Conservation (phyloP, 2,113 vertebrate genomes). For the Misgurnus anguillicaudatus region DNA sequence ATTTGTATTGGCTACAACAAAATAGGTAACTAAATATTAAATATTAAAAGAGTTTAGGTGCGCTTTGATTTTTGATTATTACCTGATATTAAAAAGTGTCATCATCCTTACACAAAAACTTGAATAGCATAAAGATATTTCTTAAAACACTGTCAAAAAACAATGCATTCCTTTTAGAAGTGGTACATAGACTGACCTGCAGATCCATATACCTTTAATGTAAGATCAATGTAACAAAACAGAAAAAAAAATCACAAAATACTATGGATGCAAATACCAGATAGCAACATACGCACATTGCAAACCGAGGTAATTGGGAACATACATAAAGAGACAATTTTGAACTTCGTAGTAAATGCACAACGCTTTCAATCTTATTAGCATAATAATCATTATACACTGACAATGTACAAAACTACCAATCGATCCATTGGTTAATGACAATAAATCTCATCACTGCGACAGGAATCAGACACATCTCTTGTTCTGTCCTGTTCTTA, state of each 20-base stretch:
- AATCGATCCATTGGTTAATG: neutral
- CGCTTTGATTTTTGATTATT: neutral
- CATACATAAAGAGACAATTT: neutral
- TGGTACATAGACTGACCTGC: constrained; percentile 74
- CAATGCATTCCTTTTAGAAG: constrained; percentile 58
- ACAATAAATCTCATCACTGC: neutral
- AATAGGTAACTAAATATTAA: no score
- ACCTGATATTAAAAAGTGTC: neutral
- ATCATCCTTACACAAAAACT: constrained; percentile 18
- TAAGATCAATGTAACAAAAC: constrained; percentile 55
- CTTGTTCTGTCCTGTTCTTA: neutral
- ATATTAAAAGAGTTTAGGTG: no score
- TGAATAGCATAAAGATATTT: constrained; percentile 34
- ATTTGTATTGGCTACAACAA: no score
- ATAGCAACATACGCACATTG: constrained; percentile 18
- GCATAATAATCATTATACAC: neutral
- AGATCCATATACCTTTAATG: constrained; percentile 72
- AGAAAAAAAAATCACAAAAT: neutral
- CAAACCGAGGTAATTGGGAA: constrained; percentile 22
- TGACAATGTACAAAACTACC: neutral
- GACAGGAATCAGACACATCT: neutral
- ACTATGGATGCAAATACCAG: neutral
- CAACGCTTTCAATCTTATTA: neutral
- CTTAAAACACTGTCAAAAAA: constrained; percentile 44
- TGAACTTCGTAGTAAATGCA: neutral